Evolutionary conservation across 2,888 invertebrate genomes (phyloP).

Genomic region (Tuta absoluta): DNA sequence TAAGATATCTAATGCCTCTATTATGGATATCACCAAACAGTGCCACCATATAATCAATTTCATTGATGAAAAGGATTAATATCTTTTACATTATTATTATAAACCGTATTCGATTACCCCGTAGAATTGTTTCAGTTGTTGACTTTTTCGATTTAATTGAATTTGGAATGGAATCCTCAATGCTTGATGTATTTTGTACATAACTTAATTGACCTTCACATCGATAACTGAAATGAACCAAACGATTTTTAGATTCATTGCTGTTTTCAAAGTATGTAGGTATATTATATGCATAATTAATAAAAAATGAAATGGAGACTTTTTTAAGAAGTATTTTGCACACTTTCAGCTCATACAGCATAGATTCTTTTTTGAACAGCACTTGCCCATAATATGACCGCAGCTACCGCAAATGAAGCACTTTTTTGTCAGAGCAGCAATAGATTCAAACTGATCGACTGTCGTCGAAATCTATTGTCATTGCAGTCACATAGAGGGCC

Average conservation of each 20-base stretch:
- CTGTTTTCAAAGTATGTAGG: neutral
- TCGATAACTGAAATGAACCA: too few species aligned
- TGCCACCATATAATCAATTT: neutral
- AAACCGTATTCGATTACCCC: neutral
- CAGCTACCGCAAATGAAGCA: too few species aligned
- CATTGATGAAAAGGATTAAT: neutral
- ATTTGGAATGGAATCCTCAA: constrained; percentile 7
- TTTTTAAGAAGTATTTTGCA: neutral
- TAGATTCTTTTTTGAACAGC: too few species aligned
- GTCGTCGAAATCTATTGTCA: neutral
- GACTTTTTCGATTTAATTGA: constrained; percentile 13
- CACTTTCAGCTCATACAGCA: too few species aligned
- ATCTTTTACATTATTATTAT: neutral
- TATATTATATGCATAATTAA: too few species aligned
- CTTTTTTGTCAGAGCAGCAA: neutral
- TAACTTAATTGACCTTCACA: constrained; percentile 55
- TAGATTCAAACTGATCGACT: neutral
- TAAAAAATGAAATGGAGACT: neutral
- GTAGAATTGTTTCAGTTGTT: neutral
- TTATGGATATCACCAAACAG: neutral
- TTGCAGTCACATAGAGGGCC: constrained; percentile 53
- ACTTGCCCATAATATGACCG: too few species aligned
- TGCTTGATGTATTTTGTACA: constrained; percentile 29
- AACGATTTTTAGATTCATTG: neutral
- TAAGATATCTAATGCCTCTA: neutral